Percentiles rank a stretch among this genome's conserved stretches.
Conservation (phyloP, 2,113 vertebrate species). For the Balaeniceps rex region DNA sequence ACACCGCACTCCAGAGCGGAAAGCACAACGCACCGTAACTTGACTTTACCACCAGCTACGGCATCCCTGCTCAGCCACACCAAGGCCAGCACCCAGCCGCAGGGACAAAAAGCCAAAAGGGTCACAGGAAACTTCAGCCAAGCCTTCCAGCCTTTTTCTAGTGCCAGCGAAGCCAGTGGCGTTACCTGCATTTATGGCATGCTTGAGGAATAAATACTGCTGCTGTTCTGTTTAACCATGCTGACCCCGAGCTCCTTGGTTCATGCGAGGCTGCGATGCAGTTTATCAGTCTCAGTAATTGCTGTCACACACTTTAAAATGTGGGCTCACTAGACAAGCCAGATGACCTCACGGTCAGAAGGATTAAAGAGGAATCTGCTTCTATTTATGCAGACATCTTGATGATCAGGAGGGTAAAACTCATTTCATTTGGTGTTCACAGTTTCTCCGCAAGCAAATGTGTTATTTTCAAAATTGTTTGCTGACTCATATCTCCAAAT, state of each 20-base stretch:
- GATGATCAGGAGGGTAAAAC: not conserved
- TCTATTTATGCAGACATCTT: not conserved
- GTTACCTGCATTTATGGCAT: not conserved
- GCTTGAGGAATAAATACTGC: not conserved
- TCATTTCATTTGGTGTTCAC: not conserved
- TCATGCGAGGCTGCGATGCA: not conserved
- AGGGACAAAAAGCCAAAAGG: not conserved
- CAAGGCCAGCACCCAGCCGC: not conserved
- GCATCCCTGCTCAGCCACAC: not conserved
- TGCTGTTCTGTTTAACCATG: not conserved
- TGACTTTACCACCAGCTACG: not conserved
- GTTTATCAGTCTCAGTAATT: not conserved
- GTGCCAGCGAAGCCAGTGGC: not conserved
- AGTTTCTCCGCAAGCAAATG: not conserved
- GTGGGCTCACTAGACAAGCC: not conserved
- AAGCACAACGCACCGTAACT: accelerated
- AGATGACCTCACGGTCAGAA: not conserved
- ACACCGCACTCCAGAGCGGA: not conserved
- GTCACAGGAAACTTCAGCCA: not conserved
- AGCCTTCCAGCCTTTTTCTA: not conserved
- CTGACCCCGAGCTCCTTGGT: not conserved
- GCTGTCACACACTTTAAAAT: not conserved
- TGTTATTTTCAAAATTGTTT: not conserved
- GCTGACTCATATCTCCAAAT: not conserved
- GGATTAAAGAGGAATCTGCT: not conserved